Evolutionary conservation across 2,797 vertebrate genomes (phyloP), one percentile per base, ranked within the genome.

Genomic region (Enteromius mattozi): DNA sequence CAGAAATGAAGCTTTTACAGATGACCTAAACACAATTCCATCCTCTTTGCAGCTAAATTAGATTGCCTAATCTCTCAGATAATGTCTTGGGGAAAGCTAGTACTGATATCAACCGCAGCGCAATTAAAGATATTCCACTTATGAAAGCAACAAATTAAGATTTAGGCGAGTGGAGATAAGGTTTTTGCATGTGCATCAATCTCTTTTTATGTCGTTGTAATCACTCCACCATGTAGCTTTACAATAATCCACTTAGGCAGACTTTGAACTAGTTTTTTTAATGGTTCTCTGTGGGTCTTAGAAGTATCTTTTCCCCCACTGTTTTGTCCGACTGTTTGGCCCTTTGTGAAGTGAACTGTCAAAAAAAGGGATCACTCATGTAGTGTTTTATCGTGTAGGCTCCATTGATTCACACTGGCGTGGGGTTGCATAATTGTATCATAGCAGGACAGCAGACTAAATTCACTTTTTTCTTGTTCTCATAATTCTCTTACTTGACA

Each of bases 261-360:
- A 70, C 35, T 80, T 82, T 78, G 70, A 82, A 72, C 74, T 84
- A 45, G 49, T 12, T 74, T 61, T 90, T 88, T 88, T 87, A 79
- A 81, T 56, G 65, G 51, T 81, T 74, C 45, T 68, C 72, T 80
- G 35, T 30, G 6, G 61, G 33, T 78, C 54, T 83, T 45, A 79
- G 40, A 75, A 80, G 82, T 70, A 78, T 33, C 40, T 74, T 82
- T 81, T 19, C 56, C 45, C 77, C 35, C 45, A 33, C 47, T 51
- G 35, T 70, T 75, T 56, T 37, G 9, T 54, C 42, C 17, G 45
- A n/a, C 27, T 68, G 42, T 40, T 74, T 54, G 42, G 27, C 47
- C 35, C 56, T 40, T 10, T 75, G 33, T 42, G 13, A 12, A 71
- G 24, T 49, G 51, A 54, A 78, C 54, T 37, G 49, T 40, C 35